Evolutionary conservation across 35 echinoderm and acorn worm species (phyloP).

Genomic region (Apostichopus japonicus): DNA sequence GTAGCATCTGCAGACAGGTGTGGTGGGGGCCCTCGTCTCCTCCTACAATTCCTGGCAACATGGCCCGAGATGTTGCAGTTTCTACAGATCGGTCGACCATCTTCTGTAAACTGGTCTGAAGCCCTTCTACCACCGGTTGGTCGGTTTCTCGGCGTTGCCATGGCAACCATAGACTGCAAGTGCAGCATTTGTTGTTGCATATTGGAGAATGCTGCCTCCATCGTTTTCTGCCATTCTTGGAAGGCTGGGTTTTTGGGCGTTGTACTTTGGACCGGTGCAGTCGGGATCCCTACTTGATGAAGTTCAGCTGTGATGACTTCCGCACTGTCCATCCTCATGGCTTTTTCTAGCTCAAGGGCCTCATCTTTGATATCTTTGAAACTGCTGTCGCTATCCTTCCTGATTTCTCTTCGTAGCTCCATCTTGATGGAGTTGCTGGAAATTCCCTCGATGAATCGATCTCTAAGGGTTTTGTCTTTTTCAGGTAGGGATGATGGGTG

Average conservation of each 20-base stretch:
- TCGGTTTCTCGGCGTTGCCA: not conserved
- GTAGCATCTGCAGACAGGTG: not conserved
- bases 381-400: no score
- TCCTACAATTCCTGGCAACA: conserved; percentile 15
- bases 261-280: not conserved
- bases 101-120: conserved; percentile 21
- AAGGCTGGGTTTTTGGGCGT: not conserved
- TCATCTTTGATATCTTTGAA: not conserved
- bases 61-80: conserved; percentile 10
- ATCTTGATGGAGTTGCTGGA: no score
- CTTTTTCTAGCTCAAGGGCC: conserved; percentile 13
- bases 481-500: no score
- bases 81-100: conserved; percentile 20
- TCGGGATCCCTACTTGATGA: not conserved
- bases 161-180: conserved; percentile 4
- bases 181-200: not conserved
- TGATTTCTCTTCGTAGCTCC: no score
- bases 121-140: not conserved
- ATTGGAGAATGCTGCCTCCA: no score
- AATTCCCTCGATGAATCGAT: no score
- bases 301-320: not conserved
- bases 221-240: not conserved
- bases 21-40: not conserved
- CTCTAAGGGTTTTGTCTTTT: no score
- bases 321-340: not conserved